Evolutionary conservation across 2,113 vertebrate genomes (phyloP), one percentile per base, ranked within the genome.

Genomic region (Rhinichthys klamathensis): DNA sequence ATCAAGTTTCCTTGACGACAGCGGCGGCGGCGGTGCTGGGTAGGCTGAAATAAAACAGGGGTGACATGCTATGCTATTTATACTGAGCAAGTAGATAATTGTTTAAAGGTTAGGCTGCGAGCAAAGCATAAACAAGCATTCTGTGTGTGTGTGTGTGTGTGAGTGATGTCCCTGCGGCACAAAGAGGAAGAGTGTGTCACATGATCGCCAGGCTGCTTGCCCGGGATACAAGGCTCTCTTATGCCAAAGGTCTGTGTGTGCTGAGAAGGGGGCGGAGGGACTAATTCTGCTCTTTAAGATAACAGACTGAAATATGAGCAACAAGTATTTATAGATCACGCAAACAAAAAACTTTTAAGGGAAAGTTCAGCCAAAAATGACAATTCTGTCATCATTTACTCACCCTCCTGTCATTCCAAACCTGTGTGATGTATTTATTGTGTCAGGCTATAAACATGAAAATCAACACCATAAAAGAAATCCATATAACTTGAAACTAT

Each of bases 1-100:
- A 90, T 93, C 60, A 75, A 80, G 88, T 93, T 92, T 92, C 89
- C 84, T 84, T 80, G 69, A 41, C 67, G 30, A 87, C 87, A 44
- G 86, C 67, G 60, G 51, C 73, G 88, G 87, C 87, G 10, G 18
- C 61, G 81, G 32, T 23, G 67, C 70, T 35, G 86, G 63, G 87
- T 78, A n/a, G 87, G 88, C 15, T 65, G 84, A 92, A 91, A 94
- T 87, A 85, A 94, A 92, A 90, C 92, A 90, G 87, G 88, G 80
- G 87, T 87, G 90, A 91, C 88, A 86, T 90, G 84, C 25, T 41
- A 84, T 78, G 89, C 90, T 92, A 90, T 93, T 92, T 92, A 92
- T 90, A 90, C 88, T 75, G 85, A 82, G 87, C 87, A 60, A 87
- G 87, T 75, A 13, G 89, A 85, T 92, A 90, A 93, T 92, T 93